Evolutionary conservation across 2,888 invertebrate genomes (phyloP).

Genomic region (Heteromurus nitidus): DNA sequence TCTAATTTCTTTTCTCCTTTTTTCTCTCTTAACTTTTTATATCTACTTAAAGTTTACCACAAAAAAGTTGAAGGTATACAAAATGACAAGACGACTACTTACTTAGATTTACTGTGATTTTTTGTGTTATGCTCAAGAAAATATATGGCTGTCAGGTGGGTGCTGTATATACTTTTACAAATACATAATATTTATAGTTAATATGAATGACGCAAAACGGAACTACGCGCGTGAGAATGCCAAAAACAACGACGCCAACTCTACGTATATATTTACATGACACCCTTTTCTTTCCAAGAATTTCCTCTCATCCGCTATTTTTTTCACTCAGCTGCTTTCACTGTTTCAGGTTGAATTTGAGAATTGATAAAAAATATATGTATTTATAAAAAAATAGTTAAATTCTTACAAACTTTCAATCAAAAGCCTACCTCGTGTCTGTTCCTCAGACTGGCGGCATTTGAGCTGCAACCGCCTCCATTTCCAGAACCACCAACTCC

Average conservation of each 20-base stretch:
- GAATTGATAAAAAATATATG: no score
- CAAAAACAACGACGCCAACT: no score
- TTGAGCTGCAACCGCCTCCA: not conserved
- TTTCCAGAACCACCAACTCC: not conserved
- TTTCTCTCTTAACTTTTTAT: conserved; percentile 3
- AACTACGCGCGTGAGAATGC: not conserved
- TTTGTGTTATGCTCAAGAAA: not conserved
- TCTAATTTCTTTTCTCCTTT: not conserved
- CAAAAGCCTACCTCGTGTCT: conserved; percentile 62
- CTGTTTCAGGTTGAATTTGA: no score
- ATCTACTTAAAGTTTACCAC: not conserved
- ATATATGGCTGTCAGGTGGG: not conserved
- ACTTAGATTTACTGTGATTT: not conserved
- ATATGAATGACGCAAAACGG: not conserved
- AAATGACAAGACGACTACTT: not conserved
- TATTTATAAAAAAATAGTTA: no score
- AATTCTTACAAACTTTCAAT: not conserved
- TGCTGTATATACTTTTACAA: not conserved
- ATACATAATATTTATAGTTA: not conserved
- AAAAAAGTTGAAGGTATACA: not conserved
- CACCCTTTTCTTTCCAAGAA: no score
- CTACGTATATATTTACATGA: no score
- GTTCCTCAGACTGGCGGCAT: conserved; percentile 31
- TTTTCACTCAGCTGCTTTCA: no score
- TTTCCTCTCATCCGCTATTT: no score